phyloP scores from a whole-genome alignment of 2,888 invertebrate genomes.

The Phyllotreta cruciferae region DNA sequence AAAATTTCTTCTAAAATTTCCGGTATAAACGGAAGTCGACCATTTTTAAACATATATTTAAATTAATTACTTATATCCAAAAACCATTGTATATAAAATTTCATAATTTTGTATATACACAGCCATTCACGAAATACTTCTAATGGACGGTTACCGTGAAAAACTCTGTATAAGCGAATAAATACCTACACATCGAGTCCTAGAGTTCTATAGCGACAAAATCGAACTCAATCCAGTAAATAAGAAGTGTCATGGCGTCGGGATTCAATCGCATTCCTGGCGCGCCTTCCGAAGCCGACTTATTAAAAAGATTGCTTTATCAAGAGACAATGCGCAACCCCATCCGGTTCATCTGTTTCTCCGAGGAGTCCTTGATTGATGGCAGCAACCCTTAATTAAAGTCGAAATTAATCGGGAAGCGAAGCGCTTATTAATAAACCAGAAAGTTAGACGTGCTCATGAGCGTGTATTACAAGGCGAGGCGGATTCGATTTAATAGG shows the following conservation, averaged over 20 bases:
- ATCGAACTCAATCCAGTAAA: slow-evolving; percentile 22
- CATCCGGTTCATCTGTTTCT: slow-evolving; percentile 47
- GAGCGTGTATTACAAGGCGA: slow-evolving; percentile 1
- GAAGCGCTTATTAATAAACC: slow-evolving; percentile 56
- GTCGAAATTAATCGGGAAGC: slow-evolving; percentile 54
- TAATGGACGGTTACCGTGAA: too few relatives aligned
- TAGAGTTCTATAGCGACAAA: neutral
- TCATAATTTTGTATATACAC: too few relatives aligned
- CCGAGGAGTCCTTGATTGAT: slow-evolving; percentile 52
- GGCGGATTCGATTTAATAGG: neutral
- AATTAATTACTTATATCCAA: slow-evolving; percentile 14
- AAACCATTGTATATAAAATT: too few relatives aligned
- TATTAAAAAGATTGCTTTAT: slow-evolving; percentile 59
- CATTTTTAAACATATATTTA: slow-evolving; percentile 5
- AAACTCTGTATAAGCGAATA: too few relatives aligned
- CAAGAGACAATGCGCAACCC: slow-evolving; percentile 55
- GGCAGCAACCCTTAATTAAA: slow-evolving; percentile 55
- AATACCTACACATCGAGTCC: too few relatives aligned
- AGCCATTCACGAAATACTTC: too few relatives aligned
- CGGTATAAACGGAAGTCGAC: too few relatives aligned
- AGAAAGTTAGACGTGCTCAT: slow-evolving; percentile 40
- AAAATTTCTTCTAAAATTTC: too few relatives aligned
- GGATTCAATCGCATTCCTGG: slow-evolving; percentile 32
- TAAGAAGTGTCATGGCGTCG: slow-evolving; percentile 23
- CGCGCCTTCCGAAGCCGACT: slow-evolving; percentile 48